Percentiles rank a stretch among this genome's conserved stretches.
Conservation (phyloP, 2,797 vertebrate species). For the Clarias pachynema region DNA sequence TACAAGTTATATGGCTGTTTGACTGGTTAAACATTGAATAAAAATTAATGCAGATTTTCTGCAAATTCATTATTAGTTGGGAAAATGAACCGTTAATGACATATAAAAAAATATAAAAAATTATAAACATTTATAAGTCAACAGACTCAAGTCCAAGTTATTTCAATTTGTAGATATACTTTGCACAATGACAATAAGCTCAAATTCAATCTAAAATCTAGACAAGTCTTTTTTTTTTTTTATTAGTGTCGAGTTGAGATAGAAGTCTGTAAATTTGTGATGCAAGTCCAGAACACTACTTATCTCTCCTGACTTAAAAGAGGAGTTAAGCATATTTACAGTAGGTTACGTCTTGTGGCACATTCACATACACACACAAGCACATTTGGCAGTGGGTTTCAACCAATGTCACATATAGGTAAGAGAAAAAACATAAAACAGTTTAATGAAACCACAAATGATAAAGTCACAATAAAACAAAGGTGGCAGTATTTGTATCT, state of each 20-base stretch:
- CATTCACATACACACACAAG: neutral
- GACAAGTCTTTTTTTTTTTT: too few relatives aligned
- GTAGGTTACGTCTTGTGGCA: neutral
- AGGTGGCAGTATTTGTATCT: neutral
- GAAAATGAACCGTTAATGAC: neutral
- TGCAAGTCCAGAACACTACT: neutral
- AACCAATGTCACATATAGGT: neutral
- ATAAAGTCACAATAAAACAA: neutral
- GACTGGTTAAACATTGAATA: neutral
- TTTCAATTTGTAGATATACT: too few relatives aligned
- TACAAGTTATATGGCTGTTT: neutral
- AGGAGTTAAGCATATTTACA: neutral
- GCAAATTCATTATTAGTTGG: neutral
- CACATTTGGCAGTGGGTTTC: neutral
- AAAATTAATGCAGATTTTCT: neutral
- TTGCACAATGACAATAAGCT: too few relatives aligned
- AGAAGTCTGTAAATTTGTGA: neutral
- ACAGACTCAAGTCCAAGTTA: neutral
- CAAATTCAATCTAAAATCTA: too few relatives aligned
- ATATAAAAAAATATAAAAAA: too few relatives aligned
- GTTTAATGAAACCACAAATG: neutral
- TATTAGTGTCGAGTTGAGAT: neutral
- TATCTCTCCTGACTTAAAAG: neutral
- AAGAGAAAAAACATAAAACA: neutral
- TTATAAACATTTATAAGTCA: too few relatives aligned